Evolutionary conservation across 2,888 invertebrate species (phyloP).

Genomic region (Dicycla oo): DNA sequence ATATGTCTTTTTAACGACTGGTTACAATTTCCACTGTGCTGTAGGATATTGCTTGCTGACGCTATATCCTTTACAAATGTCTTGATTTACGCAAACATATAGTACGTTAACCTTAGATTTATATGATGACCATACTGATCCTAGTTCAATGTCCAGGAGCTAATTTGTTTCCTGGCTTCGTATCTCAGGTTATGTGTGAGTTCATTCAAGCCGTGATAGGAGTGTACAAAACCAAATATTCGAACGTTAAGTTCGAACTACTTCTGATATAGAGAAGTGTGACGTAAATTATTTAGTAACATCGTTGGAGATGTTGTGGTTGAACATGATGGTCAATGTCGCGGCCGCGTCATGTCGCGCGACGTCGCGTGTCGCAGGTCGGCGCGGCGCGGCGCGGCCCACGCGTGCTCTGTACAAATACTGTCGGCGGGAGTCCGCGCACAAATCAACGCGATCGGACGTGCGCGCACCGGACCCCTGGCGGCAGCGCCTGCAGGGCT

Average conservation of each 20-base stretch:
- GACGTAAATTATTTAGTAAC: conserved; percentile 10
- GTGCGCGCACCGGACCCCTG: conserved; percentile 81
- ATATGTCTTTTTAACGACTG: conserved; percentile 21
- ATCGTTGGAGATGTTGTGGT: conserved; percentile 22
- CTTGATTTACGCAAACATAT: conserved; percentile 26
- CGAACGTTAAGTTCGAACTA: background rate
- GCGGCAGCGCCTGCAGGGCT: conserved; percentile 77
- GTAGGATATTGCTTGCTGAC: conserved; percentile 24
- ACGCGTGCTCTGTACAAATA: conserved; percentile 85
- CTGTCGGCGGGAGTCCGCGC: conserved; percentile 87
- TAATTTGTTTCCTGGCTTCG: conserved; percentile 2
- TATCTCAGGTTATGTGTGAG: background rate
- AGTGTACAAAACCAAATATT: conserved; percentile 1
- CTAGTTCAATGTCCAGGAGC: conserved; percentile 7
- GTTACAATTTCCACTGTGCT: conserved; percentile 7
- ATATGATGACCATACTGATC: conserved; percentile 23
- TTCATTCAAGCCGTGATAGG: background rate
- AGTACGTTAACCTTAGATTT: conserved; percentile 27
- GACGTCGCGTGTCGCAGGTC: conserved; percentile 57
- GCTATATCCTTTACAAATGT: conserved; percentile 18
- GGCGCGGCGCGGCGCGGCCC: conserved; percentile 67
- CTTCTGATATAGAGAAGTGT: conserved; percentile 13
- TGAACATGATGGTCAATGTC: conserved; percentile 30
- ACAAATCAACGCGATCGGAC: conserved; percentile 87
- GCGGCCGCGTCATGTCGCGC: conserved; percentile 40